Conservation (phyloP, 2,888 invertebrate genomes). For the Sesia bembeciformis region DNA sequence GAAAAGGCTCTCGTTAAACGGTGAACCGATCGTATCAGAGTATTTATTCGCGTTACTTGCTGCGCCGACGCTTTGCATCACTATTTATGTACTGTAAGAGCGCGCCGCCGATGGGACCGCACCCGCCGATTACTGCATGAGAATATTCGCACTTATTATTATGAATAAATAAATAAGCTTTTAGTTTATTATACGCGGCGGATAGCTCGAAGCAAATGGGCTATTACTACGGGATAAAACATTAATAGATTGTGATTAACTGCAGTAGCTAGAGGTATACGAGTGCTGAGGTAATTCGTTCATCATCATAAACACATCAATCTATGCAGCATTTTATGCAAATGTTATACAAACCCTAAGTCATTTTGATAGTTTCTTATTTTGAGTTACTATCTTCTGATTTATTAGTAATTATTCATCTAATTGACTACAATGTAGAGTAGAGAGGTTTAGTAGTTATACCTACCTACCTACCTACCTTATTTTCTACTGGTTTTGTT, state of each 20-base stretch:
- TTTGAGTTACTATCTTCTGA: too few relatives aligned
- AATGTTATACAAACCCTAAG: too few relatives aligned
- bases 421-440: too few relatives aligned
- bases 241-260: conserved; percentile 19
- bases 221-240: conserved; percentile 15
- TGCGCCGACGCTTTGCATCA: conserved; percentile 48
- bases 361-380: too few relatives aligned
- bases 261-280: too few relatives aligned
- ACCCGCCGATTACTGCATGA: conserved; percentile 32
- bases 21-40: conserved; percentile 65
- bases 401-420: too few relatives aligned
- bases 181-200: conserved; percentile 29
- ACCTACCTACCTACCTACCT: too few relatives aligned
- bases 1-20: conserved; percentile 73
- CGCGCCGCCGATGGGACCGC: conserved; percentile 23
- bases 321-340: neutral
- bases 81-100: conserved; percentile 54
- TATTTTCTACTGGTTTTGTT: too few relatives aligned
- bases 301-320: conserved; percentile 7
- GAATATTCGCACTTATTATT: conserved; percentile 35
- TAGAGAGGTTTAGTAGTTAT: too few relatives aligned
- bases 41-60: conserved; percentile 63
- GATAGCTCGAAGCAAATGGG: conserved; percentile 21
- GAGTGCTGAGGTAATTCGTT: conserved; percentile 7
- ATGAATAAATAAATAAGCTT: conserved; percentile 40